Conservation (phyloP, 2,888 invertebrate genomes). For the Parnassius orleans region DNA sequence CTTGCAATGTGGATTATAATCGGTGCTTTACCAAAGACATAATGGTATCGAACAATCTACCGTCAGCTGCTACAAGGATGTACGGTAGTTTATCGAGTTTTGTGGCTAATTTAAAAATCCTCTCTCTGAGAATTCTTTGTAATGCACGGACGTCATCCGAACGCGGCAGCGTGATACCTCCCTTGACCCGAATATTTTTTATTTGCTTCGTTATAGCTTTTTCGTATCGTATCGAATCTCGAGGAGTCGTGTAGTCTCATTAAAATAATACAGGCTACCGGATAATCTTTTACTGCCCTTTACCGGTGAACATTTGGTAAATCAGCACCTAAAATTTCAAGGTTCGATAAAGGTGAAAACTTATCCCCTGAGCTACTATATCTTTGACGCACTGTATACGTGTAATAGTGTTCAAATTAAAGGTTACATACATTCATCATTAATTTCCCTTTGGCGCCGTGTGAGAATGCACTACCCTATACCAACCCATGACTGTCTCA, state of each 20-base stretch:
- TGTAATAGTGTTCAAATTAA: no score
- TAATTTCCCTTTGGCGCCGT: no score
- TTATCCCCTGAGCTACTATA: no score
- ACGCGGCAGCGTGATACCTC: slow-evolving; percentile 68
- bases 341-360: no score
- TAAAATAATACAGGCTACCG: slow-evolving; percentile 81
- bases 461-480: no score
- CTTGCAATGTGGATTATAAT: slow-evolving; percentile 77
- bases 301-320: no score
- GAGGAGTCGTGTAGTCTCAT: slow-evolving; percentile 79
- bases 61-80: slow-evolving; percentile 78
- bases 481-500: no score
- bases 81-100: slow-evolving; percentile 69
- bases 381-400: no score
- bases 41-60: slow-evolving; percentile 78
- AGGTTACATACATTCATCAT: no score
- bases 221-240: slow-evolving; percentile 76
- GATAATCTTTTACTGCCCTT: slow-evolving; percentile 62
- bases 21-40: slow-evolving; percentile 78
- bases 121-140: slow-evolving; percentile 50
- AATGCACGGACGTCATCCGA: slow-evolving; percentile 55
- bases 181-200: slow-evolving; percentile 73
- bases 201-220: slow-evolving; percentile 75
- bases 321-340: no score
- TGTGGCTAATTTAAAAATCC: slow-evolving; percentile 75